These are phyloP conservation scores for Poeciliopsis turneri DNA, from an alignment of 2,797 vertebrate species.

Conservation along the genomic window DNA sequence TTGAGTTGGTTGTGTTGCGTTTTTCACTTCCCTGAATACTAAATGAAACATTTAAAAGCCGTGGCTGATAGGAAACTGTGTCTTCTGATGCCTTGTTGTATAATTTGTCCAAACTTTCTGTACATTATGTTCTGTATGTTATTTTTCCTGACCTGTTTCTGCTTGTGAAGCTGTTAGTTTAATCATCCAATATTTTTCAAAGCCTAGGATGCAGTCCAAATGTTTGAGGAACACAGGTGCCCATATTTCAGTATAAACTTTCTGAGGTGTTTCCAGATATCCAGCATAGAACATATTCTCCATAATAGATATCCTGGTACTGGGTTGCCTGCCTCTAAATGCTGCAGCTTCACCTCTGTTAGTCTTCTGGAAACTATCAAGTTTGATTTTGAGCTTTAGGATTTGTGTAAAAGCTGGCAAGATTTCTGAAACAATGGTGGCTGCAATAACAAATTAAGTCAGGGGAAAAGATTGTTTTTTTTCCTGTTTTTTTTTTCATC, in stretches of 20 bases:
- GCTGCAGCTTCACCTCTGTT: not conserved
- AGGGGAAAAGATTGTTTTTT: conserved; percentile 10
- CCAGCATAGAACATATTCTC: conserved; percentile 17
- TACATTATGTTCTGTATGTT: not conserved
- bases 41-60: conserved; percentile 28
- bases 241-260: conserved; percentile 24
- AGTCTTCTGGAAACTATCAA: conserved; percentile 1
- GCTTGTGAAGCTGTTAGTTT: conserved; percentile 18
- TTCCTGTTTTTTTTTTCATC: not conserved
- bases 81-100: conserved; percentile 10
- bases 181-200: conserved; percentile 45
- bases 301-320: conserved; percentile 28
- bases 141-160: conserved; percentile 22
- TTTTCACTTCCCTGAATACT: conserved; percentile 16
- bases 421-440: conserved; percentile 4
- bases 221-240: conserved; percentile 29
- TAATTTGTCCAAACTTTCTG: conserved; percentile 3
- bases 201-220: conserved; percentile 35
- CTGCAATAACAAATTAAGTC: conserved; percentile 13
- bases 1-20: conserved; percentile 21
- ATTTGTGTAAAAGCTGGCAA: conserved; percentile 17
- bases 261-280: conserved; percentile 44
- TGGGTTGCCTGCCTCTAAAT: conserved; percentile 14
- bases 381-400: conserved; percentile 16
- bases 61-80: conserved; percentile 1